These are phyloP conservation scores for Aethes cnicana DNA, from an alignment of 2,888 invertebrate species.

Conservation along the genomic window DNA sequence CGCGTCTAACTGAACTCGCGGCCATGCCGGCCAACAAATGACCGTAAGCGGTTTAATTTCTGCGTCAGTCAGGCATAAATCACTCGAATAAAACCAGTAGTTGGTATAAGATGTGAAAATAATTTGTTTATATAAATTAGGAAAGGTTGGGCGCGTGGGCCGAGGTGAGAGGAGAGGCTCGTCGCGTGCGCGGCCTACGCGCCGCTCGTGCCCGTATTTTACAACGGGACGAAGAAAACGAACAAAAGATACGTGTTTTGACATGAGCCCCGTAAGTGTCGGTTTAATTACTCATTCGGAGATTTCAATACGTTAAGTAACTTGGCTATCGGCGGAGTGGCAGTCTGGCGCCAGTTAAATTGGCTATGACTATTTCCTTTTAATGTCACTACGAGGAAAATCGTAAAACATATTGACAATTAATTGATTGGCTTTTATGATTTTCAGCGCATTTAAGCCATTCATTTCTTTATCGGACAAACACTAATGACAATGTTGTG, in stretches of 20 bases:
- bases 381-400: neutral
- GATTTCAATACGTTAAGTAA: conserved; percentile 30
- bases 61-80: conserved; percentile 42
- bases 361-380: conserved; percentile 5
- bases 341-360: conserved; percentile 19
- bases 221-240: conserved; percentile 55
- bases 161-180: conserved; percentile 59
- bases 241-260: conserved; percentile 50
- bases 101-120: conserved; percentile 64
- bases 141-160: conserved; percentile 50
- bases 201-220: conserved; percentile 57
- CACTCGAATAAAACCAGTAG: conserved; percentile 65
- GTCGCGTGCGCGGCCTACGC: conserved; percentile 71
- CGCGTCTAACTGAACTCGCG: conserved; percentile 43
- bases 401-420: neutral
- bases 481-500: no score
- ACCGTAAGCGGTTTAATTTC: conserved; percentile 38
- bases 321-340: conserved; percentile 21
- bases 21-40: conserved; percentile 36
- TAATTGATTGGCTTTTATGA: no score
- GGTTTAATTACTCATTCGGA: conserved; percentile 30
- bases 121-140: conserved; percentile 73
- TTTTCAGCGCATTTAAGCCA: no score
- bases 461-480: no score
- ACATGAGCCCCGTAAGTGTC: conserved; percentile 30